These are phyloP conservation scores for Copidosoma aretas DNA, from an alignment of 2,888 invertebrate species.

Conservation along the genomic window DNA sequence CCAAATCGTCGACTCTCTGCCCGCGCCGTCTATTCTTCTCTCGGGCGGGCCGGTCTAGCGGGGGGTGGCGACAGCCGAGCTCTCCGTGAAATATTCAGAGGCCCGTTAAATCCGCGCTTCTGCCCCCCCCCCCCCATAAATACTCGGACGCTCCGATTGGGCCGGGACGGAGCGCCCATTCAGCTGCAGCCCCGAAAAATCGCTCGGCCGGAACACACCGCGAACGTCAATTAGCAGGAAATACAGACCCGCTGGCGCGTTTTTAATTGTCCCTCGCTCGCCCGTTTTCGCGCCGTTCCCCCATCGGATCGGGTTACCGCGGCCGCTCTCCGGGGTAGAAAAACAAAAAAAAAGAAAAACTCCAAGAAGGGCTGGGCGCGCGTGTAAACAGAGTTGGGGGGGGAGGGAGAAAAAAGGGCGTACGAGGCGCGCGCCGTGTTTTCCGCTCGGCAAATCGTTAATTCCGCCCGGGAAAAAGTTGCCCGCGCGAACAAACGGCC, in stretches of 20 bases:
- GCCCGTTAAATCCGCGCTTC: constrained; percentile 44
- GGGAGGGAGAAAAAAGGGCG: not conserved
- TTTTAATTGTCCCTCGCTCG: too few relatives aligned
- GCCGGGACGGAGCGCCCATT: constrained; percentile 21
- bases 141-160: constrained; percentile 32
- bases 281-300: too few relatives aligned
- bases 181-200: not conserved
- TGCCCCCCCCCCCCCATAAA: constrained; percentile 24
- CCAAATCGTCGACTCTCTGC: not conserved
- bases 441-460: not conserved
- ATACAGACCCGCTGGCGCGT: not conserved
- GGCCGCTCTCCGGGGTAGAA: too few relatives aligned
- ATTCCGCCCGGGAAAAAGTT: not conserved
- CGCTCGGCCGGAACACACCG: too few relatives aligned
- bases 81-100: constrained; percentile 46
- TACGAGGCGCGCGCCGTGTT: not conserved
- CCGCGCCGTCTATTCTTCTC: not conserved
- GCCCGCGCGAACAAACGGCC: not conserved
- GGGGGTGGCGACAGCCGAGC: not conserved
- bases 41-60: not conserved
- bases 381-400: not conserved
- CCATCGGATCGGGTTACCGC: too few relatives aligned
- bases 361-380: too few relatives aligned
- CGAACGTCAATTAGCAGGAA: constrained; percentile 23
- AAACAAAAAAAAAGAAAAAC: too few relatives aligned